phyloP scores from a whole-genome alignment of 2,888 invertebrate genomes.

The Luffia ferchaultella region DNA sequence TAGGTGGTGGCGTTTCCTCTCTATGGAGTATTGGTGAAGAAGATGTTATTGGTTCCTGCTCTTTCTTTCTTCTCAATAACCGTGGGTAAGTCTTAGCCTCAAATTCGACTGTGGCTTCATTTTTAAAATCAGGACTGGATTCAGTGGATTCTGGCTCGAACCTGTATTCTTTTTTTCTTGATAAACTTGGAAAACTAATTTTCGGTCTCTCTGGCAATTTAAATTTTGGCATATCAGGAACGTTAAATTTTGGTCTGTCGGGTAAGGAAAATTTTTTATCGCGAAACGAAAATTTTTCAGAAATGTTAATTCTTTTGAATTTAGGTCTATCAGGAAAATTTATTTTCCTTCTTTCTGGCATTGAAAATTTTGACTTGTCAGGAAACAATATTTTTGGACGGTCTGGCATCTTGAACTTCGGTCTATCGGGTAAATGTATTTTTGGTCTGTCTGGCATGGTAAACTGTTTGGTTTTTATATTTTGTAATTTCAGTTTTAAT shows the following conservation, averaged over 20 bases:
- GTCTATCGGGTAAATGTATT: constrained; percentile 65
- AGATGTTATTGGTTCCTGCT: constrained; percentile 51
- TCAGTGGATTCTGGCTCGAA: constrained; percentile 38
- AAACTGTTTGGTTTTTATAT: constrained; percentile 65
- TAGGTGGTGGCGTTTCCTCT: constrained; percentile 68
- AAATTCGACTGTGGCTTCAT: constrained; percentile 70
- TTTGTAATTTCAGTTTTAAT: constrained; percentile 72
- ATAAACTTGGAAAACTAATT: constrained; percentile 70
- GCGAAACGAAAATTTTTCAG: constrained; percentile 61
- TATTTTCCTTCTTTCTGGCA: constrained; percentile 70
- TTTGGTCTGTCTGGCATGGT: constrained; percentile 63
- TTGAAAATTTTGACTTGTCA: constrained; percentile 63
- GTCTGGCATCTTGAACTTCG: constrained; percentile 57
- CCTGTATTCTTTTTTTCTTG: constrained; percentile 56
- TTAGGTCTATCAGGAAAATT: constrained; percentile 71
- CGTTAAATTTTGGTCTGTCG: constrained; percentile 61
- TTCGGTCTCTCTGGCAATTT: constrained; percentile 68
- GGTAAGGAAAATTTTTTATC: constrained; percentile 72
- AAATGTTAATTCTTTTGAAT: constrained; percentile 53
- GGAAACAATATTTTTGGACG: constrained; percentile 64
- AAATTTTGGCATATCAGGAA: constrained; percentile 65
- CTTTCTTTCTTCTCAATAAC: constrained; percentile 65
- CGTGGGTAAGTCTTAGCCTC: constrained; percentile 83
- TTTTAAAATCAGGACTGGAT: constrained; percentile 40
- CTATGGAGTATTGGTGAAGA: constrained; percentile 59